Evolutionary conservation across 2,113 vertebrate genomes (phyloP).

Genomic region (Asarcornis scutulata): DNA sequence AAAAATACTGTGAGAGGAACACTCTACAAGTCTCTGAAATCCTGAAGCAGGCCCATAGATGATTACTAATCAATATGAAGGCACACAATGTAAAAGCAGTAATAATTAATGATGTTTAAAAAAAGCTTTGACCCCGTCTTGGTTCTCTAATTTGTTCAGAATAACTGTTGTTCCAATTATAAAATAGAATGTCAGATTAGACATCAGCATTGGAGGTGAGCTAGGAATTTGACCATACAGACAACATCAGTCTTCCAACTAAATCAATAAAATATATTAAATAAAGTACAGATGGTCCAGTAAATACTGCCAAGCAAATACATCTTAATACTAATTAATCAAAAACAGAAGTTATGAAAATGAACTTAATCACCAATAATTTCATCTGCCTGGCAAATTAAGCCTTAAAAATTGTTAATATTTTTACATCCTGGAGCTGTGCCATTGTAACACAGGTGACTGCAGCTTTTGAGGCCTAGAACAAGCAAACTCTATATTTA

Average conservation of each 20-base stretch:
- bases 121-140: background rate
- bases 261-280: background rate
- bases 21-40: background rate
- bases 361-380: background rate
- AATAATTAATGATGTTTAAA: background rate
- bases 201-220: background rate
- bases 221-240: background rate
- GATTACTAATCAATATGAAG: background rate
- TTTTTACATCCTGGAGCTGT: background rate
- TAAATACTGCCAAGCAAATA: background rate
- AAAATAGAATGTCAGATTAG: background rate
- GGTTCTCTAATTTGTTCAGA: background rate
- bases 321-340: background rate
- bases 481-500: background rate
- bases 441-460: background rate
- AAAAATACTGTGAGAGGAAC: background rate
- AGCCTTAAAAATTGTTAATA: background rate
- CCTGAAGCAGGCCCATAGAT: background rate
- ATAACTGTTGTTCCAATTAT: background rate
- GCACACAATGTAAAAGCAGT: background rate
- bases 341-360: constrained; percentile 19
- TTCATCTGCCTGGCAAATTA: background rate
- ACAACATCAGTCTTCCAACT: background rate
- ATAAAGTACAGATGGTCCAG: background rate
- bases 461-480: background rate